These are phyloP conservation scores for Scaptomyza parva DNA, from an alignment of 2,888 invertebrate species.

Conservation along the genomic window DNA sequence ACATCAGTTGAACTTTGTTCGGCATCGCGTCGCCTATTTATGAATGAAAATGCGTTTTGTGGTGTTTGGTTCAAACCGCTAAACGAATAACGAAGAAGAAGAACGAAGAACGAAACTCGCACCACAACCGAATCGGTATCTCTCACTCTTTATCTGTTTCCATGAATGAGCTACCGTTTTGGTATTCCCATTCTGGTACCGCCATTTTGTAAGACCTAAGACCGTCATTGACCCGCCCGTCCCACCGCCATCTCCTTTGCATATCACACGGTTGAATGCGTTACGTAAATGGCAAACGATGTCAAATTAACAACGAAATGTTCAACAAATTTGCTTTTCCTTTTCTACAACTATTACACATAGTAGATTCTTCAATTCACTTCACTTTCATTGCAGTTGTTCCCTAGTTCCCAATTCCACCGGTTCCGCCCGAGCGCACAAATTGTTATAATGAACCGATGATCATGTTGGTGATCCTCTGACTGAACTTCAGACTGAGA, in stretches of 20 bases:
- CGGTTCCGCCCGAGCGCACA: constrained; percentile 53
- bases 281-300: constrained; percentile 38
- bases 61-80: constrained; percentile 25
- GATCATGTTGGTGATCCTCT: background rate
- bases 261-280: constrained; percentile 64
- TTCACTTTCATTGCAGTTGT: background rate
- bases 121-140: background rate
- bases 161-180: constrained; percentile 47
- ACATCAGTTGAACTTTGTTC: constrained; percentile 57
- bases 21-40: constrained; percentile 52
- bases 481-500: background rate
- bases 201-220: constrained; percentile 31
- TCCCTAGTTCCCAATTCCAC: constrained; percentile 7
- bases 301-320: constrained; percentile 57
- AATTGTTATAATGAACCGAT: constrained; percentile 36
- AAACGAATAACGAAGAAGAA: constrained; percentile 31
- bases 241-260: background rate
- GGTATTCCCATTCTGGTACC: constrained; percentile 9
- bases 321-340: too few species aligned
- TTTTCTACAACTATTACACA: too few species aligned
- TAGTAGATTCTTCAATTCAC: background rate
- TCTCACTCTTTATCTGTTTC: constrained; percentile 8
- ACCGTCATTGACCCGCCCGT: background rate
- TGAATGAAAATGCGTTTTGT: constrained; percentile 73
- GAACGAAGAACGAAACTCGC: constrained; percentile 22